Evolutionary conservation across 2,888 invertebrate species (phyloP).

Genomic region (Megalurothrips usitatus): DNA sequence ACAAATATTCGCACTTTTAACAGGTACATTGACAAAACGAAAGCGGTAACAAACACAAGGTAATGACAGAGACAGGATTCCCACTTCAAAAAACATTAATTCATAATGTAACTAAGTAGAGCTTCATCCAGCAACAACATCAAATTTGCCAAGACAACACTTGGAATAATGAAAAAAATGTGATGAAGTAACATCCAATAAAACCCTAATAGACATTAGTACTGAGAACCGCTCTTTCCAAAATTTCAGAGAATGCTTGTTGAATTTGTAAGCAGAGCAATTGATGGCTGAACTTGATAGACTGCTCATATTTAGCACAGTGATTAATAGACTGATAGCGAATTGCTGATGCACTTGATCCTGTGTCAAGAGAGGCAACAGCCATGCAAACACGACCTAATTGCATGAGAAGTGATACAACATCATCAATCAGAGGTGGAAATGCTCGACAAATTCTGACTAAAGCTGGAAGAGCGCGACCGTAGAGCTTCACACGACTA

Average conservation of each 20-base stretch:
- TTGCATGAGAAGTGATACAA: conserved; percentile 76
- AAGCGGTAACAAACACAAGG: background rate
- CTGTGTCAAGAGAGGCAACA: conserved; percentile 67
- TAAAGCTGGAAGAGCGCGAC: conserved; percentile 77
- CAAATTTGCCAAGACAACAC: background rate
- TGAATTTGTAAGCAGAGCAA: conserved; percentile 47
- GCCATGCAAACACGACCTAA: conserved; percentile 80
- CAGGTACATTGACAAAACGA: conserved; percentile 10
- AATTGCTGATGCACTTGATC: conserved; percentile 29
- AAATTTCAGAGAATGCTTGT: conserved; percentile 45
- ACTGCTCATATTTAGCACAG: conserved; percentile 31
- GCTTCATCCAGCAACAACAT: conserved; percentile 4
- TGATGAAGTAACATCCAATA: background rate
- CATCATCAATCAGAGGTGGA: conserved; percentile 86
- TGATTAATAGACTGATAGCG: conserved; percentile 34
- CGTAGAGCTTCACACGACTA: conserved; percentile 74
- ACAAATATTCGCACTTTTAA: background rate
- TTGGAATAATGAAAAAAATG: too few species aligned
- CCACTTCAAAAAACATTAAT: background rate
- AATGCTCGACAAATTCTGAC: conserved; percentile 86
- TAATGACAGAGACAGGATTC: background rate
- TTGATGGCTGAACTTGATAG: conserved; percentile 37
- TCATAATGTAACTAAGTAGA: background rate
- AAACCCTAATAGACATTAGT: conserved; percentile 45
- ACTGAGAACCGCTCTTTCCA: conserved; percentile 48